Evolutionary conservation across 2,113 vertebrate genomes (phyloP), one percentile per base, ranked within the genome.

Genomic region (Grantiella picta): DNA sequence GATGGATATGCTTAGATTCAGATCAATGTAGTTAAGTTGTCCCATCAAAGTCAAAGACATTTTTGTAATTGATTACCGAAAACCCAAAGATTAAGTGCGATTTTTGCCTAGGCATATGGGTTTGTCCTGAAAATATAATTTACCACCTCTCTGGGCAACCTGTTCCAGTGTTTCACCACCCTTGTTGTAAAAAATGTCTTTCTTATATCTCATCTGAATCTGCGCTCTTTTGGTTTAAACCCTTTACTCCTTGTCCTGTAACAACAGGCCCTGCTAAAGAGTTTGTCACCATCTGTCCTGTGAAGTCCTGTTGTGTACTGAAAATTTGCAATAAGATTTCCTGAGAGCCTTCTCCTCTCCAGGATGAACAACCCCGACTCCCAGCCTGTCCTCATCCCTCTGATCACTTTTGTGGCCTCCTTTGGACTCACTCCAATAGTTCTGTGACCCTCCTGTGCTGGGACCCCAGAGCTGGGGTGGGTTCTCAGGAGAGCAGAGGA

Each of bases 351-450:
- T 69, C 11, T 33, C 12, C 40, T 59, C 31, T 76, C 11, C 24
- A 40, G 19, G 8, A 14, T 52, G 28, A 56, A 35, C 8, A 50
- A 15, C 50, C 18, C 27, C 23, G 44, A 1, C 13, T 50, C 29
- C 68, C 22, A 72, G 36, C 15, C 12, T 77, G 10, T 63, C 16
- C 22, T 66, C 16, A 36, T 6, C 7, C 24, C 25, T 57, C 29
- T 13, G 6, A 38, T 14, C 11, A 70, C 22, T 2, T 45, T 27
- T 1, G 7, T 80, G 16, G 1, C 33, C 25, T 79, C 28, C 44
- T 79, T 33, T 82, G 54, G 12, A 8, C 11, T 4, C 2, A 0
- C 4, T 60, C 6, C 33, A 70, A 5, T 19, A 31, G 17, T 0
- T 72, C 25, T 7, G 1, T 35, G 13, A 61, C 45, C 19, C n/a